phyloP scores from a whole-genome alignment of 2,888 invertebrate species.

The Dynastes hyllus region DNA sequence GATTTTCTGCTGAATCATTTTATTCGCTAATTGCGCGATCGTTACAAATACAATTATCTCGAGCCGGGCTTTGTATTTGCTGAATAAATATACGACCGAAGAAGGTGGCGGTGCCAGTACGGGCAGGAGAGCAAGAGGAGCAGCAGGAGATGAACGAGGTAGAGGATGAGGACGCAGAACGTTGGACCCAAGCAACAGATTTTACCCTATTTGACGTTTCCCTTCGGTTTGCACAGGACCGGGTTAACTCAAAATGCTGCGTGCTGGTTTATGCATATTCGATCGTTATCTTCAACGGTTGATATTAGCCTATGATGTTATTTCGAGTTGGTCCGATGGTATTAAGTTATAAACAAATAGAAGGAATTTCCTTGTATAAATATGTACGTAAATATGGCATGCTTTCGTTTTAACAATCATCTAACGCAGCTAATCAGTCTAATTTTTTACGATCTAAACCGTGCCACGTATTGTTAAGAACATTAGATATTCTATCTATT shows the following conservation, averaged over 20 bases:
- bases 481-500: too few species aligned
- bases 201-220: constrained; percentile 51
- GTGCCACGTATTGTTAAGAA: too few species aligned
- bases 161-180: constrained; percentile 43
- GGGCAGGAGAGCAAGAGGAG: neutral
- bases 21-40: constrained; percentile 69
- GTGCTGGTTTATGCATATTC: constrained; percentile 37
- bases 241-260: constrained; percentile 35
- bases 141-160: neutral
- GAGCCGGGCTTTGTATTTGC: constrained; percentile 67
- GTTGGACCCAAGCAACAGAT: constrained; percentile 64
- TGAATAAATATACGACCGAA: constrained; percentile 65
- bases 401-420: too few species aligned
- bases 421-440: too few species aligned
- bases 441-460: too few species aligned
- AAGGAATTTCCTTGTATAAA: neutral
- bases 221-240: constrained; percentile 37
- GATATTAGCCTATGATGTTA: constrained; percentile 28
- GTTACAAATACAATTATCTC: constrained; percentile 70
- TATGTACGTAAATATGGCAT: neutral
- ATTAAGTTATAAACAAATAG: constrained; percentile 23
- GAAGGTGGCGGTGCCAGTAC: neutral
- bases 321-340: constrained; percentile 25
- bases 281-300: constrained; percentile 26
- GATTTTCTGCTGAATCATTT: constrained; percentile 69